Percentiles rank a stretch among this genome's conserved stretches.
Conservation (phyloP, 2,113 vertebrate species). For the Stercorarius parasiticus region DNA sequence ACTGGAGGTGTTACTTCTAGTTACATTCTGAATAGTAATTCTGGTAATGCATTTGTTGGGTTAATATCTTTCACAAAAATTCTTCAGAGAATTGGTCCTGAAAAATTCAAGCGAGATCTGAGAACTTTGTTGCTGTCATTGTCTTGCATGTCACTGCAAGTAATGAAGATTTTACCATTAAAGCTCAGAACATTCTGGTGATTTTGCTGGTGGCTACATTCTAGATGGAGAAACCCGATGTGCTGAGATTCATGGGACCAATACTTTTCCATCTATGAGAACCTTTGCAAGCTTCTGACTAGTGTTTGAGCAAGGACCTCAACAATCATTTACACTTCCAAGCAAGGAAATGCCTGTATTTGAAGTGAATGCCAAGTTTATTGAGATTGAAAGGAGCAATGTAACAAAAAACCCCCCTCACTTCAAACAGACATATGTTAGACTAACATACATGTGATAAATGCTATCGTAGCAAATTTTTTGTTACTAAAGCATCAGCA, state of each 20-base stretch:
- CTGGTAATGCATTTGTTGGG: not conserved
- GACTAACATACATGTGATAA: not conserved
- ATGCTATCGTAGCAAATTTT: not conserved
- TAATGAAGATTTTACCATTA: not conserved
- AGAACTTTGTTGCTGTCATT: not conserved
- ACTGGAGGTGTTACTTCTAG: not conserved
- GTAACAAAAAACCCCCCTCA: not conserved
- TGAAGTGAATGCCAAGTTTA: not conserved
- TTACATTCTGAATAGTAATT: not conserved
- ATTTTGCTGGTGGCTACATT: not conserved
- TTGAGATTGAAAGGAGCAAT: not conserved
- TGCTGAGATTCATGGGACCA: not conserved
- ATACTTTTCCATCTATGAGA: not conserved
- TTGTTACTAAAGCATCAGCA: not conserved
- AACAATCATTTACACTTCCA: not conserved
- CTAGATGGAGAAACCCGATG: not conserved
- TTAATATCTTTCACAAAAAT: not conserved
- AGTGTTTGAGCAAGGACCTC: not conserved
- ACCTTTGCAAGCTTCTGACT: not conserved
- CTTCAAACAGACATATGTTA: not conserved
- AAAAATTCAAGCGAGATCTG: not conserved
- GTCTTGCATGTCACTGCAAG: accelerated
- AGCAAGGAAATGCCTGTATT: not conserved
- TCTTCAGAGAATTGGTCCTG: not conserved
- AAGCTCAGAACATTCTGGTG: not conserved